These are phyloP conservation scores for Periparus ater DNA, from an alignment of 2,797 vertebrate genomes.

Conservation along the genomic window DNA sequence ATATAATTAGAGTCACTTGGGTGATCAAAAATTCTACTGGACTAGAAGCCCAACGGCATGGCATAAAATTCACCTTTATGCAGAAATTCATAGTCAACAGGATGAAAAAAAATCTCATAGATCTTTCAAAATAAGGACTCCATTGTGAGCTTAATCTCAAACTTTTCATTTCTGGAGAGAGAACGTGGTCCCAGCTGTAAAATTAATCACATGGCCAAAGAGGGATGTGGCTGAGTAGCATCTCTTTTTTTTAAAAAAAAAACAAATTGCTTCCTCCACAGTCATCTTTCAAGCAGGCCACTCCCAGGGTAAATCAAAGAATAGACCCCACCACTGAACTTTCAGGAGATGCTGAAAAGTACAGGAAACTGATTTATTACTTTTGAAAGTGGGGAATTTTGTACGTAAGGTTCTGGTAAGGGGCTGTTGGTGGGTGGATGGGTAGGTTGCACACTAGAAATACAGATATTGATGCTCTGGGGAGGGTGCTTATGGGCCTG, in stretches of 20 bases:
- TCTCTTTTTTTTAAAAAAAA: not conserved
- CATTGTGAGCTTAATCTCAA: not conserved
- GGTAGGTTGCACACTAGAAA: not conserved
- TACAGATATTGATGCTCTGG: not conserved
- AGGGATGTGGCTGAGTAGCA: not conserved
- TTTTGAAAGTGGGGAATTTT: not conserved
- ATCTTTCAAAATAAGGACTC: not conserved
- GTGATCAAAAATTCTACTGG: not conserved
- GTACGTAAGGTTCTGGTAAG: rapidly evolving
- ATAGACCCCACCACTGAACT: not conserved
- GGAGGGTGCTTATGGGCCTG: not conserved
- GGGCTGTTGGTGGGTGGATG: not conserved
- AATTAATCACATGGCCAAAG: not conserved
- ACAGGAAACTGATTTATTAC: not conserved
- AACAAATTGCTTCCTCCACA: rapidly evolving
- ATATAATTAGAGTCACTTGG: not conserved
- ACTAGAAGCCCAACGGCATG: not conserved
- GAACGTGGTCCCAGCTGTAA: not conserved
- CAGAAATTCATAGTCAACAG: not conserved
- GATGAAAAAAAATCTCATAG: not conserved
- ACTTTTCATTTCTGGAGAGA: not conserved
- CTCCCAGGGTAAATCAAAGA: not conserved
- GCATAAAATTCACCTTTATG: not conserved
- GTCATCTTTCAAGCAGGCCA: not conserved
- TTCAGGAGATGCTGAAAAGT: not conserved